phyloP scores from a whole-genome alignment of 2,113 vertebrate genomes.

The Rhinolophus ferrumequinum region DNA sequence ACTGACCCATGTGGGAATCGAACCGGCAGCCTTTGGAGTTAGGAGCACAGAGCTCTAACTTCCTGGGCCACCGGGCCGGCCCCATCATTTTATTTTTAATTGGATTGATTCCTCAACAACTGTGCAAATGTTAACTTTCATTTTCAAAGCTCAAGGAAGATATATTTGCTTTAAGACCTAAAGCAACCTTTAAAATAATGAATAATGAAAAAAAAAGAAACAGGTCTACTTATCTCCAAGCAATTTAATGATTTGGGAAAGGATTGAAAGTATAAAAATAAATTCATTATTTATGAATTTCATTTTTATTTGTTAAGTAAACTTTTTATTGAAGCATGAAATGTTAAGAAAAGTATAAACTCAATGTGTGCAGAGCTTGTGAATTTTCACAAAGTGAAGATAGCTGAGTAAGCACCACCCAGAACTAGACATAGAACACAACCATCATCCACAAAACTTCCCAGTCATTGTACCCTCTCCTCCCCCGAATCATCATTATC shows the following conservation, averaged over 20 bases:
- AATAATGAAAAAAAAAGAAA: neutral
- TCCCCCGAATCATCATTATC: neutral
- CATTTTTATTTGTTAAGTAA: neutral
- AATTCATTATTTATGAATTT: neutral
- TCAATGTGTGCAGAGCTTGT: neutral
- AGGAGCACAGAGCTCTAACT: no score
- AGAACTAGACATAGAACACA: neutral
- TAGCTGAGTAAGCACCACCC: neutral
- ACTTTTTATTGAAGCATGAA: neutral
- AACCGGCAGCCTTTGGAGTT: no score
- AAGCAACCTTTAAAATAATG: neutral
- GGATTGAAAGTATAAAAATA: neutral
- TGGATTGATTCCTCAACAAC: neutral
- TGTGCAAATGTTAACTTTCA: constrained; percentile 7
- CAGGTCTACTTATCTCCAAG: neutral
- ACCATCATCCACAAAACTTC: neutral
- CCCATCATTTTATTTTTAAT: constrained; percentile 27
- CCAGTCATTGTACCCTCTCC: neutral
- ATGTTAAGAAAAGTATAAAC: neutral
- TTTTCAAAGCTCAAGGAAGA: constrained; percentile 16
- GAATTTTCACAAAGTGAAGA: constrained; percentile 8
- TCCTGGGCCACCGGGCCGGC: no score
- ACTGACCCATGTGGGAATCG: no score
- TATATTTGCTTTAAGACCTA: neutral
- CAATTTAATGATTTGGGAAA: constrained; percentile 1